Conservation (phyloP, 2,888 invertebrate genomes). For the Hyalella azteca region DNA sequence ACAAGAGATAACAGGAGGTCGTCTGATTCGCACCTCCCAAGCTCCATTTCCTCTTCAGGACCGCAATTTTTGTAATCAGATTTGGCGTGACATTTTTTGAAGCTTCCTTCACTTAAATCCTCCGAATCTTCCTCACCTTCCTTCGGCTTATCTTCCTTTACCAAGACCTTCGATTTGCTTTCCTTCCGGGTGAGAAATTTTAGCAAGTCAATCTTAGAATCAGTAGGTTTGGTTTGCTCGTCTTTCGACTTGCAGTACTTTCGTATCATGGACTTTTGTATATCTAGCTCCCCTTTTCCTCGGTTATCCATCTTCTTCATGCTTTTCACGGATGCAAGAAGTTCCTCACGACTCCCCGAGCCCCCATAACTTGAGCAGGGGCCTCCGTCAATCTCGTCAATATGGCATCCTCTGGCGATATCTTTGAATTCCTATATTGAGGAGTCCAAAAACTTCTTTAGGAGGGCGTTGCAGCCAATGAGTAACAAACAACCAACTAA, state of each 20-base stretch:
- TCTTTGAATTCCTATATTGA: conserved; percentile 36
- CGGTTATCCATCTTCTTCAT: conserved; percentile 41
- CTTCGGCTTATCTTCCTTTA: conserved; percentile 15
- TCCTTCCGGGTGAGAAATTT: conserved; percentile 46
- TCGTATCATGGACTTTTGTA: conserved; percentile 39
- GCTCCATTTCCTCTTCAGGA: conserved; percentile 36
- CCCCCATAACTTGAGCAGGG: neutral
- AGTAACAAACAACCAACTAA: no score
- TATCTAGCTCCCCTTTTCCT: conserved; percentile 39
- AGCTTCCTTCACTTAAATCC: conserved; percentile 4
- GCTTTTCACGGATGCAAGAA: conserved; percentile 30
- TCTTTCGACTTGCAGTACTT: conserved; percentile 39
- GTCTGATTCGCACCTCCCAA: neutral
- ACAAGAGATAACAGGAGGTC: neutral
- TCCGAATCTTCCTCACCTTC: neutral
- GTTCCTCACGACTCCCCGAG: conserved; percentile 41
- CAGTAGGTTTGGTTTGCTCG: conserved; percentile 8
- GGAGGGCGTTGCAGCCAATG: no score
- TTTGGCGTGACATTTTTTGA: neutral
- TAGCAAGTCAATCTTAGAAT: conserved; percentile 38
- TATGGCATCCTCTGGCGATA: neutral
- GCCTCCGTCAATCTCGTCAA: neutral
- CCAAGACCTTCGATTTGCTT: conserved; percentile 27
- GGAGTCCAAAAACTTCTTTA: conserved; percentile 7
- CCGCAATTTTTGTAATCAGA: conserved; percentile 18